Evolutionary conservation across 2,113 vertebrate genomes (phyloP), one percentile per base, ranked within the genome.

Genomic region (Alosa alosa): DNA sequence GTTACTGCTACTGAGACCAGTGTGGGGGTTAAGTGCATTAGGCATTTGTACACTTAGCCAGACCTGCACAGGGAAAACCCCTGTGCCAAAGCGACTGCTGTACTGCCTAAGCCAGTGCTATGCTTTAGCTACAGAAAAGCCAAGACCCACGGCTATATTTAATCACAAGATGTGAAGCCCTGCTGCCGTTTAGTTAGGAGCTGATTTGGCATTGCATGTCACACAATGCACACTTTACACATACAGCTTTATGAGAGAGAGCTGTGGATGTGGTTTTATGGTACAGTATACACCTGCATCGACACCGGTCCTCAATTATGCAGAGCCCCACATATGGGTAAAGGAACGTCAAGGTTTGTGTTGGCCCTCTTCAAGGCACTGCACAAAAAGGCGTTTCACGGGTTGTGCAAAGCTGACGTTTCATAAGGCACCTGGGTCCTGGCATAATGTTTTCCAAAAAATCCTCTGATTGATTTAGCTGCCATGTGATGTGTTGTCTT

Each of bases 181-280:
- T 17, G 31, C 64, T 36, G n/a, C 64, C 72, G 13, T 39, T 78
- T 39, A 36, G 72, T 78, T 78, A 78, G 25, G 13, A 39, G 31
- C 52, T 86, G 47, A 86, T 60, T 46, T 25, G 87, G 45, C 68
- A 41, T 83, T 84, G 82, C 75, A 52, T 57, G n/a, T 86, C 52
- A 64, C 83, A 83, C 88, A 78, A 82, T 84, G 39, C 57, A 87
- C 49, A 60, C 82, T 85, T 39, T 82, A 87, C 41, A 83, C 86
- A 84, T 87, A 83, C 25, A 68, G 36, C 41, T 82, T 41, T 64
- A 55, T 60, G 57, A 86, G 55, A 83, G 85, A 85, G 78, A 88
- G 89, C 78, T 31, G 25, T 45, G 82, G 72, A 86, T 89, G 88
- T 88, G 89, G 85, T 86, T 89, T 89, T 89, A 89, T 85, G 87